phyloP scores from a whole-genome alignment of 37 sponge, comb jelly and placozoan species.

The Cladorhizidae sp. region DNA sequence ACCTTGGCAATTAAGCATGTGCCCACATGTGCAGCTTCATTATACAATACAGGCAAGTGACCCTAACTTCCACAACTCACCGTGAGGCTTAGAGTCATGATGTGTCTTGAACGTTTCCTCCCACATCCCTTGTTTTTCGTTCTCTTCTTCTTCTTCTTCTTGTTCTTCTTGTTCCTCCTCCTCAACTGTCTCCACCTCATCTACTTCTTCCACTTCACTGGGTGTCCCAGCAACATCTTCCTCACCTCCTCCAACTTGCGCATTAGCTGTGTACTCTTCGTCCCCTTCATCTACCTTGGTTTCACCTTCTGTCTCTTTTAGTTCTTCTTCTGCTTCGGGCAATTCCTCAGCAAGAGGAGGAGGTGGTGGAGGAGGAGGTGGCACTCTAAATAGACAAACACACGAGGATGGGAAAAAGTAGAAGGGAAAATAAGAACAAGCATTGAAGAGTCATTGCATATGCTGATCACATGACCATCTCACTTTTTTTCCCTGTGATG shows the following conservation, averaged over 20 bases:
- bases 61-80: slow-evolving; percentile 50
- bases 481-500: slow-evolving; percentile 72
- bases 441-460: too few species aligned
- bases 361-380: slow-evolving; percentile 7
- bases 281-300: not conserved
- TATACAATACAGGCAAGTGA: too few species aligned
- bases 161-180: slow-evolving; percentile 23
- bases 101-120: slow-evolving; percentile 95
- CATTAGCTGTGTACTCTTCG: not conserved
- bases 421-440: not conserved
- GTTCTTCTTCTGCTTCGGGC: not conserved
- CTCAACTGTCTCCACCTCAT: slow-evolving; percentile 42
- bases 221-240: not conserved
- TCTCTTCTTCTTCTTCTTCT: slow-evolving; percentile 26
- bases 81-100: slow-evolving; percentile 93
- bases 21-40: too few species aligned
- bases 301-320: not conserved
- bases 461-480: not conserved
- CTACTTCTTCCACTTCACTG: slow-evolving; percentile 11
- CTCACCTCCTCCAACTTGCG: not conserved
- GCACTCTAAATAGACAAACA: not conserved
- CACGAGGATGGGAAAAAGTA: not conserved
- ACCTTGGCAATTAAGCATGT: too few species aligned
- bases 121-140: slow-evolving; percentile 80
- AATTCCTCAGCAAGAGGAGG: slow-evolving; percentile 2